phyloP scores from a whole-genome alignment of 2,797 vertebrate genomes.

The Hydrophis major region DNA sequence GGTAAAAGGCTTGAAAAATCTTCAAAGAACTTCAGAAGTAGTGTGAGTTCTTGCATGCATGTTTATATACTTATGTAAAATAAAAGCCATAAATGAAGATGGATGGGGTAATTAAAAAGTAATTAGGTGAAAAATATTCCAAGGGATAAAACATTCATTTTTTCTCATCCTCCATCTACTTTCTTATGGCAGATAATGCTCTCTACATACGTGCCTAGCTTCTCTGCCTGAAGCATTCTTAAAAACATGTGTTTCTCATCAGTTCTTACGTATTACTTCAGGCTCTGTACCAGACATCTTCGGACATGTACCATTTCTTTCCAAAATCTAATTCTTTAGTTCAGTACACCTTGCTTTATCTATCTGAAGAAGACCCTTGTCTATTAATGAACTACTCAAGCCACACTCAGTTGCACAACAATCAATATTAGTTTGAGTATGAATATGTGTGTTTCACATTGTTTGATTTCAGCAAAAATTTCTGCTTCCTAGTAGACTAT shows the following conservation, averaged over 20 bases:
- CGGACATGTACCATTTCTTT: constrained; percentile 9
- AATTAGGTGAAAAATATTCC: constrained; percentile 35
- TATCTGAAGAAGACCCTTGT: constrained; percentile 17
- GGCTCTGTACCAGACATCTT: not conserved
- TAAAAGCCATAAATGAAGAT: constrained; percentile 28
- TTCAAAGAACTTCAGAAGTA: not conserved
- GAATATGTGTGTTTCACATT: not conserved
- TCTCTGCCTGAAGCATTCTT: constrained; percentile 16
- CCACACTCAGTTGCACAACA: not conserved
- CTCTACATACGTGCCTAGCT: not conserved
- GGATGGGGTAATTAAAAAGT: constrained; percentile 33
- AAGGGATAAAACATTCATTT: constrained; percentile 27
- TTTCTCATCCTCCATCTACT: not conserved
- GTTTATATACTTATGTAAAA: constrained; percentile 6
- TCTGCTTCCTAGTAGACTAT: not conserved
- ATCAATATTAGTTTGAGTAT: not conserved
- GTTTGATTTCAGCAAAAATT: not conserved
- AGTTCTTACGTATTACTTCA: constrained; percentile 19
- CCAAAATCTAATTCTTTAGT: constrained; percentile 16
- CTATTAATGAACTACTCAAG: not conserved
- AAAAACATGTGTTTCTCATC: constrained; percentile 36
- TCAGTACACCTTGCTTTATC: constrained; percentile 23
- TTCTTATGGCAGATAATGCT: not conserved
- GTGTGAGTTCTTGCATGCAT: not conserved
- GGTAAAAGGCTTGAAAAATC: not conserved